Evolutionary conservation across 2,888 invertebrate species (phyloP), one percentile per base, ranked within the genome.

Genomic region (Drosophila emarginata): DNA sequence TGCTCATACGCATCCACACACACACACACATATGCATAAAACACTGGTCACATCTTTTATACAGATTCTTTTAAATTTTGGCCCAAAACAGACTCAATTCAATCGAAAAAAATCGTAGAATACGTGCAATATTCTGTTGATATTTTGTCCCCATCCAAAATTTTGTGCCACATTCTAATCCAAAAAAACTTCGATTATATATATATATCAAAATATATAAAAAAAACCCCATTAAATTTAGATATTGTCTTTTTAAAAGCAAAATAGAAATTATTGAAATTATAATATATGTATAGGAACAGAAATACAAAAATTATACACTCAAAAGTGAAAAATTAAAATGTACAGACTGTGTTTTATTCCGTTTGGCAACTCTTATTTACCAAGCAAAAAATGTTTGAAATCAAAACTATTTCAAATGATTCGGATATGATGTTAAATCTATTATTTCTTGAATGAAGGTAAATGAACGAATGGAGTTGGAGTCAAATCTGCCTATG

Each of bases 161-260:
- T 45, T 45, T 18, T 45, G 45, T 45, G 45, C 45, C 45, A 45
- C 45, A 45, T 4, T 15, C 15, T 14, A 45, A 45, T 21, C 1
- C 1, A 45, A 45, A 45, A 45, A 45, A 6, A 26, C 5, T 5
- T 45, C 45, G 45, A 14, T 45, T 21, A 45, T 45, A 45, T 45
- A 45, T 21, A 45, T 5, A 45, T 9, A 18, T 3, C 2, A 40
- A 9, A 45, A 45, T 45, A 45, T 45, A 45, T 45, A 12, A 45
- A 45, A 21, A 7, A 45, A 21, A 7, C 15, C 15, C 15, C 2
- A 21, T 21, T 45, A 45, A 45, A 45, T 45, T 45, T 21, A 45
- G 45, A 45, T 21, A 45, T 45, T 45, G 45, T 45, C 45, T 45
- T 45, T 45, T 45, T 21, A 45, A 45, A 45, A 45, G 45, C 21